Conservation (phyloP, 1,140 invertebrate species). For the Nylanderia fulva region DNA sequence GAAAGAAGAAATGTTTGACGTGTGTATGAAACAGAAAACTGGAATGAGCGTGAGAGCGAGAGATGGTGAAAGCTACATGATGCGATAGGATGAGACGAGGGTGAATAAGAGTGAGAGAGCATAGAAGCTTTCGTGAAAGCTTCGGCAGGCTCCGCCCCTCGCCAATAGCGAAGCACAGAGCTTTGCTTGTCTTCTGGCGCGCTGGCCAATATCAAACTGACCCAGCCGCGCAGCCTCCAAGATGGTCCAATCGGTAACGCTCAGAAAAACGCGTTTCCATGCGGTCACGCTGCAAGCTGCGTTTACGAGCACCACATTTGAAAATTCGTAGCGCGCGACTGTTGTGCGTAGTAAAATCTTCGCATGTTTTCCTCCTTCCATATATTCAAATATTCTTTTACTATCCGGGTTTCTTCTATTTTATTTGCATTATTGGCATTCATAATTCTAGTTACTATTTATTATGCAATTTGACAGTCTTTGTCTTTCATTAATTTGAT, state of each 20-base stretch:
- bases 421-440: not conserved
- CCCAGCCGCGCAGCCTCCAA: slow-evolving; percentile 84
- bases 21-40: slow-evolving; percentile 38
- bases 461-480: not conserved
- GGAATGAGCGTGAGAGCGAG: slow-evolving; percentile 42
- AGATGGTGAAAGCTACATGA: slow-evolving; percentile 49
- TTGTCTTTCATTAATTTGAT: not conserved
- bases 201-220: slow-evolving; percentile 84
- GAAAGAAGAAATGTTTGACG: slow-evolving; percentile 8
- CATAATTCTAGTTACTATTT: not conserved
- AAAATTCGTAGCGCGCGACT: slow-evolving; percentile 22
- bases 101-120: slow-evolving; percentile 66
- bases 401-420: not conserved
- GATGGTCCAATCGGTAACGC: slow-evolving; percentile 82
- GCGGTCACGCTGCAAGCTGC: slow-evolving; percentile 59
- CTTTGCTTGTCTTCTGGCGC: slow-evolving; percentile 81
- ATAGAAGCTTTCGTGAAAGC: slow-evolving; percentile 77
- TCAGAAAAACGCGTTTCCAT: slow-evolving; percentile 78
- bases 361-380: not conserved
- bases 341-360: slow-evolving; percentile 29
- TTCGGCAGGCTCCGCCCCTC: slow-evolving; percentile 83
- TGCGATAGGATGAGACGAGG: slow-evolving; percentile 46
- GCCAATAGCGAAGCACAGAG: slow-evolving; percentile 83
- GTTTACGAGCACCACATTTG: slow-evolving; percentile 26
- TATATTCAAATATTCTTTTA: not conserved